These are phyloP conservation scores for Galerucella calmariensis DNA, from an alignment of 2,888 invertebrate genomes.

Conservation along the genomic window DNA sequence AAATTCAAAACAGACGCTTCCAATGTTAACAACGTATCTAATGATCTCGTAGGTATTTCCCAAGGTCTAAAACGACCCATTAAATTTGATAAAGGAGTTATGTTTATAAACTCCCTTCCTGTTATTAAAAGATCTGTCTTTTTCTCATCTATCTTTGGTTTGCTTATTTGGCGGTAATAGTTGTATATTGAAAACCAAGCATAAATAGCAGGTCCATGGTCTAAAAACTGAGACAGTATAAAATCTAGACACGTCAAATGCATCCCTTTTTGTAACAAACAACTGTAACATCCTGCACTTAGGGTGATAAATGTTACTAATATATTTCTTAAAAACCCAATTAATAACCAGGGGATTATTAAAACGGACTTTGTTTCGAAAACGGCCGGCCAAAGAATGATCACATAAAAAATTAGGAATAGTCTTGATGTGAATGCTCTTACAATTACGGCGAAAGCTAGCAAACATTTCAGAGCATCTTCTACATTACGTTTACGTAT, in stretches of 20 bases:
- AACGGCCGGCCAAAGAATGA: slow-evolving; percentile 28
- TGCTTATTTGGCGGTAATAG: slow-evolving; percentile 27
- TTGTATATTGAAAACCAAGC: slow-evolving; percentile 44
- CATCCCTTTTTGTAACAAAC: slow-evolving; percentile 39
- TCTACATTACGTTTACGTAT: slow-evolving; percentile 16
- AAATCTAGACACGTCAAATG: slow-evolving; percentile 45
- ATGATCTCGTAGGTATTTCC: slow-evolving; percentile 33
- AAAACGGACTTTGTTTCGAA: slow-evolving; percentile 37
- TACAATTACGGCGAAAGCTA: slow-evolving; percentile 24
- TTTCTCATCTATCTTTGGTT: slow-evolving; percentile 8
- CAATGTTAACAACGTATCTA: slow-evolving; percentile 36
- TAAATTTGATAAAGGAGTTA: slow-evolving; percentile 26
- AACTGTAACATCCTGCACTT: slow-evolving; percentile 38
- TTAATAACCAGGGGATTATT: slow-evolving; percentile 45
- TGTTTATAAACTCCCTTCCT: slow-evolving; percentile 17
- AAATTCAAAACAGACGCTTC: slow-evolving; percentile 10
- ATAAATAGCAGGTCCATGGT: slow-evolving; percentile 47
- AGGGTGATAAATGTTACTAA: slow-evolving; percentile 39
- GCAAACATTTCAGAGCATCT: slow-evolving; percentile 14
- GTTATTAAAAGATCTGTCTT: slow-evolving; percentile 17
- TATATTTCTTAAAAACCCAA: slow-evolving; percentile 44
- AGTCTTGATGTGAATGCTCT: slow-evolving; percentile 25
- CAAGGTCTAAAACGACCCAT: slow-evolving; percentile 26
- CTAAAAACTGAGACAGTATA: slow-evolving; percentile 42
- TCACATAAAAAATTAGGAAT: slow-evolving; percentile 28